Conservation (phyloP, 2,113 vertebrate species). For the Lagenorhynchus albirostris region DNA sequence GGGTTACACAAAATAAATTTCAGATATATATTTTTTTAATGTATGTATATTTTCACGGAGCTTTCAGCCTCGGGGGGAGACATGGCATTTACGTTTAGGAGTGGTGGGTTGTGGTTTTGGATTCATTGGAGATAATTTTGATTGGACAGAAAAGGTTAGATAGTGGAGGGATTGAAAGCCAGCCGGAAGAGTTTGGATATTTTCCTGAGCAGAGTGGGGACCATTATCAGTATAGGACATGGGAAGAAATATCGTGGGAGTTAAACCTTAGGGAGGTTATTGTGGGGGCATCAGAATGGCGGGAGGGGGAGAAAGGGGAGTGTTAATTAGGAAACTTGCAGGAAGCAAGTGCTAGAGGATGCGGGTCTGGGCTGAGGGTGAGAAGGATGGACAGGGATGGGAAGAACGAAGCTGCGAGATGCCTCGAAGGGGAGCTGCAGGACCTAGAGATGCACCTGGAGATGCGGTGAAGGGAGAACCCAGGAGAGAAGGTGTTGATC, state of each 20-base stretch:
- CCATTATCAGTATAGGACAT: slow-evolving; percentile 11
- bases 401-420: background rate
- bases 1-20: background rate
- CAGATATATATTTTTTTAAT: background rate
- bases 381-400: background rate
- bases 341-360: background rate
- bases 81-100: background rate
- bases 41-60: background rate
- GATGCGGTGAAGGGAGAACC: background rate
- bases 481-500: background rate
- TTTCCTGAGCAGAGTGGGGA: background rate
- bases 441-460: background rate
- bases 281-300: background rate
- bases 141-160: background rate
- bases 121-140: slow-evolving; percentile 5
- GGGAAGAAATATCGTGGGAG: background rate
- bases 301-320: background rate
- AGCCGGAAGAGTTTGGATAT: slow-evolving; percentile 10
- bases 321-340: background rate
- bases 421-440: background rate
- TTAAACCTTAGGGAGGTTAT: background rate
- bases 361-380: background rate
- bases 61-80: background rate
- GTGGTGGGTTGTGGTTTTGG: background rate
- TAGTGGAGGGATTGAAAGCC: background rate